Evolutionary conservation across 2,113 vertebrate species (phyloP).

Genomic region (Mesocricetus auratus): DNA sequence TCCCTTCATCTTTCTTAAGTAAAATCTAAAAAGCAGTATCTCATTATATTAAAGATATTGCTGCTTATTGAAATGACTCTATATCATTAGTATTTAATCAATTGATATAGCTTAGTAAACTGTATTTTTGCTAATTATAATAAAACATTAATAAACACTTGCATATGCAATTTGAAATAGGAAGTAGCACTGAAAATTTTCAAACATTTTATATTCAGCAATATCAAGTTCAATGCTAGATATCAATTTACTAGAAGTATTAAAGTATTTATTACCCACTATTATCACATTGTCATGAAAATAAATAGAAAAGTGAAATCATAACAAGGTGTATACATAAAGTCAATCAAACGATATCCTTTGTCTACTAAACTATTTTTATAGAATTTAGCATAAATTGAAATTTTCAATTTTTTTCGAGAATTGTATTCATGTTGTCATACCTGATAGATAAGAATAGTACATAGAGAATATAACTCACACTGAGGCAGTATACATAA

Average conservation of each 20-base stretch:
- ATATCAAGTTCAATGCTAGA: conserved; percentile 2
- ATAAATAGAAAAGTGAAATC: neutral
- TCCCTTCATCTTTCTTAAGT: conserved; percentile 64
- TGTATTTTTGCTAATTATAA: conserved; percentile 68
- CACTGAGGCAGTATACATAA: neutral
- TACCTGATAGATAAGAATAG: neutral
- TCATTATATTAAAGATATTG: conserved; percentile 74
- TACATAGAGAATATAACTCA: neutral
- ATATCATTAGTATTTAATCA: conserved; percentile 87
- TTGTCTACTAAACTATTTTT: conserved; percentile 50
- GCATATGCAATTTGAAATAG: conserved; percentile 65
- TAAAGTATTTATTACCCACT: neutral
- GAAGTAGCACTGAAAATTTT: conserved; percentile 57
- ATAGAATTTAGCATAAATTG: neutral
- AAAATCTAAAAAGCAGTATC: conserved; percentile 72
- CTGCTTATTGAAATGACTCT: conserved; percentile 73
- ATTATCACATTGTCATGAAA: neutral
- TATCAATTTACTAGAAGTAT: neutral
- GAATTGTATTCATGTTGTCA: neutral
- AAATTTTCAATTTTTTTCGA: neutral
- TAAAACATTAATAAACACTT: conserved; percentile 77
- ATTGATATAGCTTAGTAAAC: conserved; percentile 77
- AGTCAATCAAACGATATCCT: conserved; percentile 13
- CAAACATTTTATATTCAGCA: conserved; percentile 21
- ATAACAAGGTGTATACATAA: neutral